Base-by-base conservation (phyloP, 1,140 invertebrate genomes). In the Lepidurus couesii region DNA sequence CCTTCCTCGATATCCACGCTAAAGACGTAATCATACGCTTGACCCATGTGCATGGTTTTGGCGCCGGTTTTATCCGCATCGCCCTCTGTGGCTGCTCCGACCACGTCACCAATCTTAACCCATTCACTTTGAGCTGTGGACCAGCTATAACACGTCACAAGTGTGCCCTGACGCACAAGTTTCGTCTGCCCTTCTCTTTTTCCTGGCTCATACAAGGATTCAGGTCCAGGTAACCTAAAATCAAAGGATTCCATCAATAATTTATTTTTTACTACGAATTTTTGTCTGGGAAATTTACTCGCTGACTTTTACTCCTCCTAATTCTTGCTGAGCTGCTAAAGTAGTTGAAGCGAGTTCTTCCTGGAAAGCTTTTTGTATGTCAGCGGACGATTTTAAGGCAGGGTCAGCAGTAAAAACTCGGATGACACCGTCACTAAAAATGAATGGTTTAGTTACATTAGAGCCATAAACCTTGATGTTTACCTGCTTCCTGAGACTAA, bases 1-100 rank as follows among this genome's bases (percentile, higher is more conserved):
- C 92, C 94, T 84, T 97, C 95, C 83, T 97, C 93, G 78, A 98
- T 91, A 82, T 97, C 95, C 6, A 99, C 94, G 81, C 90, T 92
- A 84, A 98, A 98, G 24, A 98, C 96, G 86, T 91, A 98, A 87
- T 98, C 97, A 84, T 98, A 98, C 83, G 95, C 92, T 83, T 86
- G 85, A 81, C 95, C 95, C 83, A 97, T 91, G 84, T 90, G 90
- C 78, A 94, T 84, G 26, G 90, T 90, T 85, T 95, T 97, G 8
- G 92, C 90, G 0, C 88, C 88, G 21, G 87, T 87, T 44, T 86
- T 88, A 75, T 91, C 88, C 0, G 87, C 88, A 3, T 88, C 87
- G 24, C 90, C 91, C 34, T 42, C 42, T n/a, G 44, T 13, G 24
- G 90, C 88, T 4, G 91, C 90, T 4, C 96, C 95, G 81, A 95